Evolutionary conservation across 2,113 vertebrate genomes (phyloP).

Genomic region (Cichladusa arquata): DNA sequence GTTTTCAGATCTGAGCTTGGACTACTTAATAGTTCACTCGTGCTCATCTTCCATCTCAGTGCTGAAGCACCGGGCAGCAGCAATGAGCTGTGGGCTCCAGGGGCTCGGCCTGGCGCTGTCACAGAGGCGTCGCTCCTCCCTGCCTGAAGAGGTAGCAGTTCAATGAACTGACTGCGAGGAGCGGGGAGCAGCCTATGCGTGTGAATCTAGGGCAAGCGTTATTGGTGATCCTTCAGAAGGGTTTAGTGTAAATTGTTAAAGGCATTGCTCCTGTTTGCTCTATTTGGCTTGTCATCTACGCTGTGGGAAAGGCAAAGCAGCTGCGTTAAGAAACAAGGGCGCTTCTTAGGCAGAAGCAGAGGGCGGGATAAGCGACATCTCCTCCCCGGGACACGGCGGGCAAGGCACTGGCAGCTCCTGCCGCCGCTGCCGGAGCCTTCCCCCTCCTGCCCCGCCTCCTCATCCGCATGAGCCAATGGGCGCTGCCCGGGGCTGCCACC

Average conservation of each 20-base stretch:
- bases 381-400: too few species aligned
- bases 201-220: too few species aligned
- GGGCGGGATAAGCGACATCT: background rate
- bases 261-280: background rate
- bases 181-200: rapidly evolving
- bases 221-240: rapidly evolving
- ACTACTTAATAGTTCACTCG: rapidly evolving
- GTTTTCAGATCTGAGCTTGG: too few species aligned
- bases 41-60: rapidly evolving
- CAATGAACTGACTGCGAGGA: too few species aligned
- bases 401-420: rapidly evolving
- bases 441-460: too few species aligned
- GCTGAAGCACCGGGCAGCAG: background rate
- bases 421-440: too few species aligned
- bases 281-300: rapidly evolving
- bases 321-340: background rate
- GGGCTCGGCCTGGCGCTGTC: background rate
- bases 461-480: background rate
- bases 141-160: rapidly evolving
- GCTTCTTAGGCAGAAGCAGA: background rate
- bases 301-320: background rate
- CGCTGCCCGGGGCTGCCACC: background rate
- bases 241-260: rapidly evolving
- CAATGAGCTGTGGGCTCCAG: rapidly evolving
- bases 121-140: too few species aligned